Evolutionary conservation across 2,888 invertebrate species (phyloP), one percentile per base, ranked within the genome.

Genomic region (Arctia plantaginis): DNA sequence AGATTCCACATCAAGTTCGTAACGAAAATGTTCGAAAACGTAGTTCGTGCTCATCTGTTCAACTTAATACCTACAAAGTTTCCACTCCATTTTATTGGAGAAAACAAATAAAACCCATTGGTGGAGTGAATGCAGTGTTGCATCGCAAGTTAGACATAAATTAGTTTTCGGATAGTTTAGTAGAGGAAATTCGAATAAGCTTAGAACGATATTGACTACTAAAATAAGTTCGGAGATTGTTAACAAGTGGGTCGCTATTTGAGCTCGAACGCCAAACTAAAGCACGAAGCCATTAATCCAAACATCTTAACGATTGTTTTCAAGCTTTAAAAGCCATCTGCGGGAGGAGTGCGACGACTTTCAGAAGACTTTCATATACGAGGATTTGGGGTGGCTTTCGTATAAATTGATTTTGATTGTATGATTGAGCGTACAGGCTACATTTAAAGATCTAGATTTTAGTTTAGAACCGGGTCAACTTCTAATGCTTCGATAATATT

Each of bases 321-420:
- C 89, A 88, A 92, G 91, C 89, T 88, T 92, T 92, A 89, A 90
- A 90, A 90, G 89, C 90, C 91, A 92, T 92, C 92, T 91, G 92
- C 82, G 90, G 91, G 85, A 78, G 75, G 76, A 75, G 78, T 85
- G 86, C 84, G 87, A 85, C 84, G 88, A 87, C 86, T 88, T 89
- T 84, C 82, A 76, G 76, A 73, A 80, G 82, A 89, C 86, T 88
- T 86, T 76, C 76, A 87, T 88, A 88, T 88, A 81, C 82, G 85
- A 84, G 88, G 88, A 88, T 89, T 88, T 85, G 76, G 78, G 80
- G 85, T 80, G 83, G 86, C 86, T 87, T 83, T 81, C 77, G 78
- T 81, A 86, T 86, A 87, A 90, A 90, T 88, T 86, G 85, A 82
- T 88, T 86, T 85, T 88, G 88, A 89, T 90, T 90, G 87, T 85